A percentile compares a stretch with the other conserved stretches of the same genome.
These are phyloP conservation scores for Cyphomyrus plagiostoma DNA, from an alignment of 2,113 vertebrate genomes.

Conservation along the genomic window DNA sequence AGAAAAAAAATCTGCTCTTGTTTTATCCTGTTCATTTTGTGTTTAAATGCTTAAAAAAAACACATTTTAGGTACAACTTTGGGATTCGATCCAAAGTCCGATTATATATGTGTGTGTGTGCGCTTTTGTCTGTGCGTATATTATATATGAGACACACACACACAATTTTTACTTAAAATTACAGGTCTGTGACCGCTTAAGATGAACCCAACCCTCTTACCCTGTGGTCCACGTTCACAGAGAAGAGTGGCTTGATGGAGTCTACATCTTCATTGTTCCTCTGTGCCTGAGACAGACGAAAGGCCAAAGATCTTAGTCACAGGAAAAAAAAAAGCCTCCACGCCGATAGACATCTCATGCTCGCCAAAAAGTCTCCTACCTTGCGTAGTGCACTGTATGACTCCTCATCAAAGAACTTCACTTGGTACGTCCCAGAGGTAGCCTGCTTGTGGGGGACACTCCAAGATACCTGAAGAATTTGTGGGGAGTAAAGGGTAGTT, in stretches of 20 bases:
- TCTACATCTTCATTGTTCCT: conserved; percentile 83
- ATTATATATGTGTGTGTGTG: too few relatives aligned
- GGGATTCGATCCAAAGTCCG: too few relatives aligned
- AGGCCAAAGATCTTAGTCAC: neutral
- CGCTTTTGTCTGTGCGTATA: too few relatives aligned
- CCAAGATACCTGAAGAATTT: conserved; percentile 77
- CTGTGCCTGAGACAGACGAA: conserved; percentile 65
- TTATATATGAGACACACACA: too few relatives aligned
- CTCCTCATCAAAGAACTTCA: conserved; percentile 88
- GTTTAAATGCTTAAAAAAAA: too few relatives aligned
- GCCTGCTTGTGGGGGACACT: conserved; percentile 80
- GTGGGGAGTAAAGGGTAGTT: neutral
- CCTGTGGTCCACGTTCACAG: conserved; percentile 79
- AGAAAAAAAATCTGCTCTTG: too few relatives aligned
- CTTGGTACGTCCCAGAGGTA: conserved; percentile 77
- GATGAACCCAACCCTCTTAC: conserved; percentile 51
- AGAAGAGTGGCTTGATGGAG: conserved; percentile 75
- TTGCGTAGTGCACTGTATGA: conserved; percentile 79
- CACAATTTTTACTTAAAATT: neutral
- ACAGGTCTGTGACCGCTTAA: neutral
- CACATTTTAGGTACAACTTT: too few relatives aligned
- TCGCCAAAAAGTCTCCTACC: conserved; percentile 44
- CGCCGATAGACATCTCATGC: neutral
- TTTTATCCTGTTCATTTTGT: too few relatives aligned
- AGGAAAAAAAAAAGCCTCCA: neutral